A percentile compares a stretch with the other conserved stretches of the same genome.
Conservation (phyloP, 2,113 vertebrate genomes). For the Entelurus aequoreus region DNA sequence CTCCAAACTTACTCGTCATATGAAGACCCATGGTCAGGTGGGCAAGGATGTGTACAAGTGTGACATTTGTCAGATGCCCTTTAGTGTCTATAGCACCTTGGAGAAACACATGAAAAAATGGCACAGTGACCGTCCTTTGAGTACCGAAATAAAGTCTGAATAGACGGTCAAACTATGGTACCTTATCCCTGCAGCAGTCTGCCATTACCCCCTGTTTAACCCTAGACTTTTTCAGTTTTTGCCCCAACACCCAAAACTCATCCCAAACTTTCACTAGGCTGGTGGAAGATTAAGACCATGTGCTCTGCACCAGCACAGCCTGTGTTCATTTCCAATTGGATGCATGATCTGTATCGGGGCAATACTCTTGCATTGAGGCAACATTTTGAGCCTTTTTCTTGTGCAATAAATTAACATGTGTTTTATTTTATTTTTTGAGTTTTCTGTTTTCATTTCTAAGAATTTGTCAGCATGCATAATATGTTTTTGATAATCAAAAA, state of each 20-base stretch:
- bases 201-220: conserved; percentile 63
- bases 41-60: conserved; percentile 99
- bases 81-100: conserved; percentile 99
- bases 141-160: conserved; percentile 99
- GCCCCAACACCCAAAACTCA: conserved; percentile 76
- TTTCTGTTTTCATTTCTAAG: conserved; percentile 81
- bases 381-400: conserved; percentile 99
- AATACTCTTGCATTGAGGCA: conserved; percentile 99
- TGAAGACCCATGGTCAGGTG: conserved; percentile 99
- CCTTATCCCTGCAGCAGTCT: conserved; percentile 58
- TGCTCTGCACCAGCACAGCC: conserved; percentile 97
- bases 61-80: conserved; percentile 99
- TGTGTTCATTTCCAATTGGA: conserved; percentile 92
- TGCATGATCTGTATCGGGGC: conserved; percentile 99
- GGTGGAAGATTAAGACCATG: conserved; percentile 87
- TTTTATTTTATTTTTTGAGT: conserved; percentile 82
- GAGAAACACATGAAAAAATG: conserved; percentile 99
- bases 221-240: conserved; percentile 81
- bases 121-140: conserved; percentile 99
- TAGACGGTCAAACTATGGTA: conserved; percentile 80
- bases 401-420: conserved; percentile 99
- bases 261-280: conserved; percentile 76
- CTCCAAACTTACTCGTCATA: conserved; percentile 99
- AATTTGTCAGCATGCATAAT: conserved; percentile 99
- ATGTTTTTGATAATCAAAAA: conserved; percentile 96